These are phyloP conservation scores for Pediacus dermestoides DNA, from an alignment of 2,888 invertebrate genomes.

Conservation along the genomic window DNA sequence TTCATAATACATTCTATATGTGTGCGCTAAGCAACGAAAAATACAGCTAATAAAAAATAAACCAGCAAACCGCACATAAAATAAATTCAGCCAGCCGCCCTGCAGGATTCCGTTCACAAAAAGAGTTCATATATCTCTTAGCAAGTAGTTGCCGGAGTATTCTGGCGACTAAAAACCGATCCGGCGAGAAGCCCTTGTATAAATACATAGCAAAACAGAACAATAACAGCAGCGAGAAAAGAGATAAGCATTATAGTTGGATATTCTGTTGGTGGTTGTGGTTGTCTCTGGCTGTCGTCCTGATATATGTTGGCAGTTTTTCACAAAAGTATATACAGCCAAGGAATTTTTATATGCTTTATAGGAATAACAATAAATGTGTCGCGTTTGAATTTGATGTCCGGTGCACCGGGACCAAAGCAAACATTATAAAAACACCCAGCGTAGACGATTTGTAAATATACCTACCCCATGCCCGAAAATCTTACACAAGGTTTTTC, in stretches of 20 bases:
- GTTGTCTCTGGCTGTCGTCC: too few relatives aligned
- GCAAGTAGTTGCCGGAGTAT: conserved; percentile 33
- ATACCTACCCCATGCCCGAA: too few relatives aligned
- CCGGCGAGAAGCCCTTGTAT: conserved; percentile 34
- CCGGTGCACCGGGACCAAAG: too few relatives aligned
- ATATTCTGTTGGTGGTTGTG: too few relatives aligned
- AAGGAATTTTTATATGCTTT: too few relatives aligned
- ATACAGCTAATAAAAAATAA: conserved; percentile 32
- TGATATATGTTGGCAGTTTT: too few relatives aligned
- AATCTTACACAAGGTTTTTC: too few relatives aligned
- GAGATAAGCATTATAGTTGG: conserved; percentile 29
- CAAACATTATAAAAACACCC: too few relatives aligned
- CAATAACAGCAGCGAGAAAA: conserved; percentile 29
- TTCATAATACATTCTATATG: conserved; percentile 30
- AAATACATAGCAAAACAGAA: conserved; percentile 43
- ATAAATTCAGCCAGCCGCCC: conserved; percentile 30
- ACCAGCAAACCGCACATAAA: conserved; percentile 25
- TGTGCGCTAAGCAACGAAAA: conserved; percentile 30
- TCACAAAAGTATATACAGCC: too few relatives aligned
- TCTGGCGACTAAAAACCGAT: conserved; percentile 40
- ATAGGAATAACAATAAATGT: too few relatives aligned
- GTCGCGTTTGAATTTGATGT: too few relatives aligned
- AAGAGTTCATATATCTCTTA: conserved; percentile 38
- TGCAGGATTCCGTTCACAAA: conserved; percentile 34
- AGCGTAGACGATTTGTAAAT: too few relatives aligned